Evolutionary conservation across 2,113 vertebrate genomes (phyloP).

Genomic region (Rallus limicola): DNA sequence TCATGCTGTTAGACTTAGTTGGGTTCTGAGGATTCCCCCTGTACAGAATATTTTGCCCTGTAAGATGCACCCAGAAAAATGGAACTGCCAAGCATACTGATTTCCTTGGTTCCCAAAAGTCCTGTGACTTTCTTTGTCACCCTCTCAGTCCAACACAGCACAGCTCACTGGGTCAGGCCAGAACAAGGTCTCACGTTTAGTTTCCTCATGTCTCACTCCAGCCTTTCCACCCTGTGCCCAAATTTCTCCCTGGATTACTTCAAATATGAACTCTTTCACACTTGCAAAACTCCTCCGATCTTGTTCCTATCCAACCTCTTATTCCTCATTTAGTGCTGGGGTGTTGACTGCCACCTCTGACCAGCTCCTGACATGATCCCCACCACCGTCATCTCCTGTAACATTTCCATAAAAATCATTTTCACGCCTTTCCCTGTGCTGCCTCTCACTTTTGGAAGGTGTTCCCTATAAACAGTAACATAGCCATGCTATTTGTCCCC

Average conservation of each 20-base stretch:
- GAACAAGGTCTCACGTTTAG: accelerated
- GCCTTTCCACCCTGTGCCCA: not conserved
- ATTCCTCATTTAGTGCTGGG: not conserved
- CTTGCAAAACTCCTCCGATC: not conserved
- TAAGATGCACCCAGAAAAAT: not conserved
- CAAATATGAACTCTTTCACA: not conserved
- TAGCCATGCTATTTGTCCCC: not conserved
- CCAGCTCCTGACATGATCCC: accelerated
- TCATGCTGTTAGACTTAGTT: not conserved
- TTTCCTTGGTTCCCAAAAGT: not conserved
- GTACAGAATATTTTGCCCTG: accelerated
- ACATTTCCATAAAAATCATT: not conserved
- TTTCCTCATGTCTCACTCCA: not conserved
- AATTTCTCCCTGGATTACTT: not conserved
- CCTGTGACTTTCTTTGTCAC: not conserved
- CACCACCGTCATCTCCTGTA: not conserved
- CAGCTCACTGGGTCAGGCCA: not conserved
- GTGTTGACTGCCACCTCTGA: not conserved
- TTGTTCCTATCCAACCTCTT: not conserved
- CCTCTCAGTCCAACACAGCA: not conserved
- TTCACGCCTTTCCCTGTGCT: not conserved
- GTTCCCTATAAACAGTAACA: not conserved
- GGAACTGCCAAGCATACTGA: not conserved
- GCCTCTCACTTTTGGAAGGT: not conserved
- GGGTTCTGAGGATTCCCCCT: not conserved